Conservation (phyloP, 2,113 vertebrate species). For the Perca fluviatilis region DNA sequence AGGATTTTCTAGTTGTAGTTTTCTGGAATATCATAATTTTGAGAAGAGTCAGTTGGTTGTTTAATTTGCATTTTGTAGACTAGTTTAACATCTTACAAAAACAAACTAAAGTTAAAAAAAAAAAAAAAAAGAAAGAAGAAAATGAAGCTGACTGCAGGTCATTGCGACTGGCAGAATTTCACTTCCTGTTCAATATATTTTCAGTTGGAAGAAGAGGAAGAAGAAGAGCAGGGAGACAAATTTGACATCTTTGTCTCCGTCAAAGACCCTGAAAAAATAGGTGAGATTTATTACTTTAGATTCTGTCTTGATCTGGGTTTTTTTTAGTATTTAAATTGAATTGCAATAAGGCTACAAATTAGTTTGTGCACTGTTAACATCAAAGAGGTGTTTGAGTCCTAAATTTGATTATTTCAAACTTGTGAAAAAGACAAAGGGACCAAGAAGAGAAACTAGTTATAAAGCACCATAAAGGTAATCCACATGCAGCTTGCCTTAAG, state of each 20-base stretch:
- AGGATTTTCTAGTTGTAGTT: neutral
- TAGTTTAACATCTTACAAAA: neutral
- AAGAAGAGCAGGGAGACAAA: constrained; percentile 93
- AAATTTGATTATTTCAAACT: neutral
- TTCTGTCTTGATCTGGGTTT: neutral
- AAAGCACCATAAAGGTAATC: neutral
- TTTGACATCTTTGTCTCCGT: constrained; percentile 93
- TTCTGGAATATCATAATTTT: neutral
- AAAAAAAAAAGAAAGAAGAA: too few species aligned
- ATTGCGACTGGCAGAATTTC: neutral
- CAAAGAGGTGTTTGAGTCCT: neutral
- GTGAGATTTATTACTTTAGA: constrained; percentile 79
- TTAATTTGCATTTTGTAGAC: neutral
- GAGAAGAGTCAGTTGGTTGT: neutral
- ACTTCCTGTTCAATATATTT: constrained; percentile 39
- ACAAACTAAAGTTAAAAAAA: neutral
- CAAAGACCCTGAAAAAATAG: constrained; percentile 97
- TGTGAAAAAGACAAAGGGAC: neutral
- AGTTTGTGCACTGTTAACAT: neutral
- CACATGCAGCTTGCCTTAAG: neutral
- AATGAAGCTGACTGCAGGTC: neutral
- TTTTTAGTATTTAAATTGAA: neutral
- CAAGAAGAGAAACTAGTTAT: neutral
- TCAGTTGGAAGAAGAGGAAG: constrained; percentile 89
- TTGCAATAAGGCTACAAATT: neutral